phyloP scores from a whole-genome alignment of 2,113 vertebrate genomes.

The Dasypus novemcinctus region DNA sequence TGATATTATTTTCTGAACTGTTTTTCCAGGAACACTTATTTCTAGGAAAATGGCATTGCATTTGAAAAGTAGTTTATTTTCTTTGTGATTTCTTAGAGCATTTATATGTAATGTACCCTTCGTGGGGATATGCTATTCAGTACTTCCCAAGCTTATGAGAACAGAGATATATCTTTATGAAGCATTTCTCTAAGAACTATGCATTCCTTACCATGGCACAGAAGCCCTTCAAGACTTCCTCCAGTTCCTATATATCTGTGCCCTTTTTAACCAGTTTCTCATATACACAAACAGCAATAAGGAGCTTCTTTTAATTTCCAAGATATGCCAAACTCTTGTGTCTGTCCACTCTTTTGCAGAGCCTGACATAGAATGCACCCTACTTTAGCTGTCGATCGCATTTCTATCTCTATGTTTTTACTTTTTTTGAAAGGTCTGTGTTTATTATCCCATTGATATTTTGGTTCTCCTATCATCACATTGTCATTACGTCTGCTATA shows the following conservation, averaged over 20 bases:
- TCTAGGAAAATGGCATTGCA: not conserved
- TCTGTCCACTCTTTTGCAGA: not conserved
- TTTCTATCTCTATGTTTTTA: not conserved
- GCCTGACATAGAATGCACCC: not conserved
- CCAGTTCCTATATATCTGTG: not conserved
- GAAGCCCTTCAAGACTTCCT: not conserved
- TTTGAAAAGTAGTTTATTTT: slow-evolving; percentile 7
- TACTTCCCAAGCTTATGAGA: not conserved
- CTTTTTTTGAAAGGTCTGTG: not conserved
- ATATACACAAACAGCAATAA: not conserved
- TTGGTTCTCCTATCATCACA: not conserved
- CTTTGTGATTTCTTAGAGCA: not conserved
- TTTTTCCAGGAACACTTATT: not conserved
- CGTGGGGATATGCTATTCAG: not conserved
- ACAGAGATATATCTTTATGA: not conserved
- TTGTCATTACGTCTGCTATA: not conserved
- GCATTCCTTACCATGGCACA: not conserved
- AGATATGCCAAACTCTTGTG: not conserved
- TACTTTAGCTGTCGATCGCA: not conserved
- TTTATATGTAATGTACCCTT: not conserved
- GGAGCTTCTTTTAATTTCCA: not conserved
- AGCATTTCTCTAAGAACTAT: not conserved
- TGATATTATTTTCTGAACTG: not conserved
- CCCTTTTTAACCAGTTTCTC: not conserved
- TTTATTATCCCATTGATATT: not conserved